Evolutionary conservation across 2,113 vertebrate genomes (phyloP).

Genomic region (Chloroceryle aenea): DNA sequence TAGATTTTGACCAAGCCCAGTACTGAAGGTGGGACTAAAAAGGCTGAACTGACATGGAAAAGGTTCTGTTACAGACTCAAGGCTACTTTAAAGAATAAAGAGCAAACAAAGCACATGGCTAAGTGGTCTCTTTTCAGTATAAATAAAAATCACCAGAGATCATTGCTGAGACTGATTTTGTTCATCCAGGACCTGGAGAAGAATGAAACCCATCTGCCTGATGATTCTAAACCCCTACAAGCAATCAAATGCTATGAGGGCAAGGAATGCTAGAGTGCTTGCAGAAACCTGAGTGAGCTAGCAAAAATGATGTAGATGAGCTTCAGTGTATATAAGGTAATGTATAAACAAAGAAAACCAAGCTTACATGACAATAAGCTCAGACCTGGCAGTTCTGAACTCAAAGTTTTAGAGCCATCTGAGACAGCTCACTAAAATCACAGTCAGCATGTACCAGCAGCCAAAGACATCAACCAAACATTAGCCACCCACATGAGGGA

Average conservation of each 20-base stretch:
- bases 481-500: background rate
- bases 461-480: background rate
- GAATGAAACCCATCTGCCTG: background rate
- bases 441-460: background rate
- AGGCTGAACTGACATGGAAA: background rate
- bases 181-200: background rate
- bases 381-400: background rate
- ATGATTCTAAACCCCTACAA: background rate
- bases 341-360: background rate
- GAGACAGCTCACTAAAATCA: background rate
- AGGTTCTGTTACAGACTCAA: background rate
- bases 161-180: background rate
- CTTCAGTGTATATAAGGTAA: background rate
- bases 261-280: background rate
- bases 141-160: background rate
- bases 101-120: background rate
- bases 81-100: background rate
- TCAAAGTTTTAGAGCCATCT: background rate
- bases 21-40: background rate
- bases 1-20: background rate
- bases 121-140: background rate
- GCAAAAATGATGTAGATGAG: background rate
- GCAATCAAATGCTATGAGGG: background rate
- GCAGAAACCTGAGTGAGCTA: background rate
- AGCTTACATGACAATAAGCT: background rate